A percentile compares a stretch with the other conserved stretches of the same genome.
These are phyloP conservation scores for Drosophila prolongata DNA, from an alignment of 2,888 invertebrate genomes.

Conservation along the genomic window DNA sequence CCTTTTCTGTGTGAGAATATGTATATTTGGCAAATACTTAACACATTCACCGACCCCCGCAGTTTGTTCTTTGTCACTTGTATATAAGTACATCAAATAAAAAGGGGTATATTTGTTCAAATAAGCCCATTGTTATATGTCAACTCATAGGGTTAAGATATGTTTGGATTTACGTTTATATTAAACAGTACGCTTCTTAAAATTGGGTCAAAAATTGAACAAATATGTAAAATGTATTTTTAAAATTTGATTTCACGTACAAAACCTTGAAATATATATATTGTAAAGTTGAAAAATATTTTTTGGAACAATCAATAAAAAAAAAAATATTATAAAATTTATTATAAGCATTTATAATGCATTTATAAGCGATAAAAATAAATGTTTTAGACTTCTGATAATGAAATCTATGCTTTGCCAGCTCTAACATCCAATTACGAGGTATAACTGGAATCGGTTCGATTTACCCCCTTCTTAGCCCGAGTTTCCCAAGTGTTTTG, in stretches of 20 bases:
- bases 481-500: conserved; percentile 27
- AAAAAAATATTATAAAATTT: too few species aligned
- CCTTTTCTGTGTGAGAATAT: background rate
- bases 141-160: background rate
- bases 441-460: background rate
- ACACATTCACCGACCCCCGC: conserved; percentile 9
- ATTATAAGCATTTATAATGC: too few species aligned
- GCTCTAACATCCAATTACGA: too few species aligned
- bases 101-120: conserved; percentile 6
- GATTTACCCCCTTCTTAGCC: background rate
- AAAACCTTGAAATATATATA: too few species aligned
- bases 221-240: too few species aligned
- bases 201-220: too few species aligned
- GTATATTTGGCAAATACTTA: conserved; percentile 31
- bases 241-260: too few species aligned
- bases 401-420: background rate
- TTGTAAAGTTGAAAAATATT: too few species aligned
- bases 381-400: background rate
- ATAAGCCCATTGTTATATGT: background rate
- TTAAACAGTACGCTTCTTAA: too few species aligned
- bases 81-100: background rate
- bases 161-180: background rate
- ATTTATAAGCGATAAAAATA: background rate
- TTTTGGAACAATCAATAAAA: too few species aligned
- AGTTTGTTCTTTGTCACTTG: conserved; percentile 8